Base-by-base conservation (phyloP, 2,888 invertebrate species). In the Lasioglossum figueresi region DNA sequence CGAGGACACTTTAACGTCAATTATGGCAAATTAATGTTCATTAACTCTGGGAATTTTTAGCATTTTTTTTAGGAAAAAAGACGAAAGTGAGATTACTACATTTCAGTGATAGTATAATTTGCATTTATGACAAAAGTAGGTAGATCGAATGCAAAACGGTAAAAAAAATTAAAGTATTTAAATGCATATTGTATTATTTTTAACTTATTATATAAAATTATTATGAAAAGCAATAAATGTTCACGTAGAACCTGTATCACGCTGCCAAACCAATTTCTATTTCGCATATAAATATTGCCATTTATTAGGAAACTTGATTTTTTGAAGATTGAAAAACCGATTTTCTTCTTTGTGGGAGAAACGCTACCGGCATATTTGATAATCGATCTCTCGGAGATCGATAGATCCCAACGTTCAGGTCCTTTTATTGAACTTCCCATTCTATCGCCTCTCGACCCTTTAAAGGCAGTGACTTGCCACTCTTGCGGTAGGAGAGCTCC, bases 401-500 rank as follows among this genome's bases (percentile, higher is more conserved):
- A 43, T 74, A 27, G 23, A 48, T 73, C 71, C 71, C 83, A 43
- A 45, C 16, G 56, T 66, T 72, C 76, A n/a, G 63, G 37, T 71
- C 31, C 63, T 56, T 79, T 71, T 71, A 77, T 81, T 12, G 81
- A 75, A 40, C 31, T 78, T 82, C 79, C 79, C 80, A 23, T 86
- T 83, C 74, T 40, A 66, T 75, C 80, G 77, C 66, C 48, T 81
- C 76, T 40, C 80, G 71, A 81, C 81, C 83, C 87, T 87, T 87
- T 86, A 87, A 83, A 86, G 77, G 75, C 77, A 81, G 77, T 83
- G 86, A 87, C 84, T 88, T 40, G 84, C 84, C 56, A 59, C 79
- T 73, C 56, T 76, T 80, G 63, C 68, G 73, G 66, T 43, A 73
- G 81, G 40, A 71, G 75, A 82, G 59, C 73, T 52, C 3, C 5